phyloP scores from a whole-genome alignment of 1,140 invertebrate genomes.

The Pemphigus obesinymphae region DNA sequence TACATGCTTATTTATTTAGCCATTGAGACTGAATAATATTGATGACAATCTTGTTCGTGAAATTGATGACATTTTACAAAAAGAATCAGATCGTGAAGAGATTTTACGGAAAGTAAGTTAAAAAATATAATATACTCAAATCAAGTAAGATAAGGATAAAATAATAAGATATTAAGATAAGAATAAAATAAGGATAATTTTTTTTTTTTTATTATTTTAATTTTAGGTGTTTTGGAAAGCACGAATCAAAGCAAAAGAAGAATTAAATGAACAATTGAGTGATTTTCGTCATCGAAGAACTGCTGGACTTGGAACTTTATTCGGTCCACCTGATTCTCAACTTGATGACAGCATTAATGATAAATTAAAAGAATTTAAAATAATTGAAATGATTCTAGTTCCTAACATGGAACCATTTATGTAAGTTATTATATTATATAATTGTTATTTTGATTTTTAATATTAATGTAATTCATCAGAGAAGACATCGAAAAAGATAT shows the following conservation, averaged over 20 bases:
- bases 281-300: slow-evolving; percentile 88
- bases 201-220: slow-evolving; percentile 42
- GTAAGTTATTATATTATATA: slow-evolving; percentile 54
- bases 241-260: slow-evolving; percentile 74
- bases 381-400: slow-evolving; percentile 67
- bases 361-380: slow-evolving; percentile 70
- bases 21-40: slow-evolving; percentile 73
- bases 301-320: slow-evolving; percentile 83
- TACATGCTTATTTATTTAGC: slow-evolving; percentile 56
- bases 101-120: slow-evolving; percentile 69
- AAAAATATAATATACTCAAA: not conserved
- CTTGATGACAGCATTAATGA: slow-evolving; percentile 76
- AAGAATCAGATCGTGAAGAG: slow-evolving; percentile 82
- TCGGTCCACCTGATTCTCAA: slow-evolving; percentile 77
- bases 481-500: slow-evolving; percentile 68
- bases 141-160: not conserved
- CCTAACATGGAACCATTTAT: slow-evolving; percentile 67
- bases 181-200: no score
- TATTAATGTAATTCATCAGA: slow-evolving; percentile 51
- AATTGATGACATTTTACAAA: slow-evolving; percentile 77
- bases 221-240: slow-evolving; percentile 76
- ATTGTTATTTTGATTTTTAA: not conserved
- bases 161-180: no score
- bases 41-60: slow-evolving; percentile 82
- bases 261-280: slow-evolving; percentile 76